These are phyloP conservation scores for Hypolimnas misippus DNA, from an alignment of 2,888 invertebrate species.

Conservation along the genomic window DNA sequence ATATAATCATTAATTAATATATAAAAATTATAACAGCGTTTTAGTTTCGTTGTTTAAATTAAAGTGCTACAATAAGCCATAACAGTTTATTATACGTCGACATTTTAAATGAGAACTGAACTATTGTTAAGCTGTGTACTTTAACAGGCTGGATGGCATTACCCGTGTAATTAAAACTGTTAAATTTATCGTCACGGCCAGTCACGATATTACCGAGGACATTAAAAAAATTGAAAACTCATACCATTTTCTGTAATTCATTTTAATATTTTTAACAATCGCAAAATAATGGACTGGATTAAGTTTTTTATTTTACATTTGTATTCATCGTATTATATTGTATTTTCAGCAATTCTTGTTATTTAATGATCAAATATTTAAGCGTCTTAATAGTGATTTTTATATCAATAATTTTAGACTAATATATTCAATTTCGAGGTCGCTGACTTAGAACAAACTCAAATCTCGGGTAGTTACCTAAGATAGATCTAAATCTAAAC, in stretches of 20 bases:
- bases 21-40: neutral
- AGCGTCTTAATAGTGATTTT: too few relatives aligned
- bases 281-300: neutral
- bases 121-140: conserved; percentile 28
- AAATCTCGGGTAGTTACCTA: conserved; percentile 4
- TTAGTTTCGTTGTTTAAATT: neutral
- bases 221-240: conserved; percentile 20
- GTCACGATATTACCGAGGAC: conserved; percentile 17
- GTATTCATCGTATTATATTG: neutral
- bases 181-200: conserved; percentile 28
- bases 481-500: conserved; percentile 46
- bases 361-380: neutral
- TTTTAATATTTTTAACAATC: neutral
- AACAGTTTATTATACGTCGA: conserved; percentile 22
- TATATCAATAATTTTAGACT: neutral
- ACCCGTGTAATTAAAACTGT: conserved; percentile 32
- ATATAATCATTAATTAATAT: conserved; percentile 1
- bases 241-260: conserved; percentile 1
- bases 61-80: conserved; percentile 15
- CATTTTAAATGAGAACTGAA: conserved; percentile 32
- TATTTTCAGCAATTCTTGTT: neutral
- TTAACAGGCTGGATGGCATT: conserved; percentile 26
- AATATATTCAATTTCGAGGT: neutral
- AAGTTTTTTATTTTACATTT: neutral
- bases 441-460: neutral